Evolutionary conservation across 2,888 invertebrate species (phyloP).

Genomic region (Cabera pusaria): DNA sequence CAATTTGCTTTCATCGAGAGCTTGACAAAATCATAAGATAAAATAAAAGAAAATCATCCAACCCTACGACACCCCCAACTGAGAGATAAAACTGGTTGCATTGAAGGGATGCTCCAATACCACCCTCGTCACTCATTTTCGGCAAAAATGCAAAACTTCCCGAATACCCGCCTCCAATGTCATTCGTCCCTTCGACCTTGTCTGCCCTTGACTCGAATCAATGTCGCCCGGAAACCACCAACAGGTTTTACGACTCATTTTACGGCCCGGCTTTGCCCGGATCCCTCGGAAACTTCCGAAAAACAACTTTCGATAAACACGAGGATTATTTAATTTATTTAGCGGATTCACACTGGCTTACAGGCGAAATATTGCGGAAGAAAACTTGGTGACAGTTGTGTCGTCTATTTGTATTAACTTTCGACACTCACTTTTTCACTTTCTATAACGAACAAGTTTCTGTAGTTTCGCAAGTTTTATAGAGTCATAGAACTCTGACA

Average conservation of each 20-base stretch:
- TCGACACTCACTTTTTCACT: no score
- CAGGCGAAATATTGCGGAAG: slow-evolving; percentile 10
- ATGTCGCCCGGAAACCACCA: slow-evolving; percentile 51
- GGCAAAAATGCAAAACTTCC: slow-evolving; percentile 16
- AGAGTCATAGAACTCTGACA: no score
- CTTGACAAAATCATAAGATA: no score
- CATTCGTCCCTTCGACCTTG: slow-evolving; percentile 46
- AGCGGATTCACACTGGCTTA: slow-evolving; percentile 24
- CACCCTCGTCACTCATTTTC: slow-evolving; percentile 14
- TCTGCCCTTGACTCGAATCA: slow-evolving; percentile 58
- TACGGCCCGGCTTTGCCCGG: slow-evolving; percentile 51
- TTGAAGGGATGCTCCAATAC: background rate
- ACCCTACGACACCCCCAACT: no score
- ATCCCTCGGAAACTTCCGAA: slow-evolving; percentile 45
- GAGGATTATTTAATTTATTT: slow-evolving; percentile 33
- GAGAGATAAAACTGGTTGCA: no score
- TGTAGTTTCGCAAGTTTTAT: no score
- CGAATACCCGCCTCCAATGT: slow-evolving; percentile 21
- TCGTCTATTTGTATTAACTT: slow-evolving; percentile 6
- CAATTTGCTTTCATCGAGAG: no score
- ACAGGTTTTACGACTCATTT: slow-evolving; percentile 67
- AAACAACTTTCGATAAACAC: slow-evolving; percentile 63
- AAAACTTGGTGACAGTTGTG: slow-evolving; percentile 9
- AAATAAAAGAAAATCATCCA: no score
- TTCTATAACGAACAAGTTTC: no score